Evolutionary conservation across 2,888 invertebrate species (phyloP), one percentile per base, ranked within the genome.

Genomic region (Pandemis heparana): DNA sequence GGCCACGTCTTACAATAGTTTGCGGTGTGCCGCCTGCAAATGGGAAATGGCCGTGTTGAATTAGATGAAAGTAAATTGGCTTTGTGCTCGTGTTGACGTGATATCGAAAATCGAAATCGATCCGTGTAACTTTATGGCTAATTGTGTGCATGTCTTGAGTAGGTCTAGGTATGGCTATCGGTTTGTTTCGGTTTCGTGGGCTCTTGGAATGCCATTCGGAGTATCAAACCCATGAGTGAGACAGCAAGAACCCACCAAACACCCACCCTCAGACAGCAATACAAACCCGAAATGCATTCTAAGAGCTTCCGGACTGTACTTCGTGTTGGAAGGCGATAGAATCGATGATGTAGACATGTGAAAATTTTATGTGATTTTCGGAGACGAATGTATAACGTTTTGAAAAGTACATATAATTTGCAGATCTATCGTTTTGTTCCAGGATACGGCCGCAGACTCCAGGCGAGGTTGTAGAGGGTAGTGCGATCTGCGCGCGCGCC

Each of bases 381-480:
- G 23, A 32, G 23, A 32, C 23, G 23, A 32, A 32, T 32, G 23
- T 32, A 32, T 2, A 32, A 1, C 2, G 23, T 4, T 32, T 32
- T 2, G 23, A 32, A 32, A 32, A 32, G 23, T 32, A 4, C 23
- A 32, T 18, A 53, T 18, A 8, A 53, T 60, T 38, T 39, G 14
- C 56, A 51, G 32, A 60, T 39, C n/a, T 7, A 0, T 0, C 1
- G 12, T 51, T 4, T 62, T 23, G 56, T 77, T 77, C 2, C 95
- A 99, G 99, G 92, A 98, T 99, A 87, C 97, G 99, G 75, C 99
- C 99, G 46, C 99, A 99, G 93, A 97, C 98, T 80, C 97, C 98
- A 12, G 96, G 97, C 18, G 99, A 99, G 92, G 96, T 98, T 82
- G 97, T 99, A 76, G 99, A 99, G 88, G 98, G 98, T 96, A 99